Percentiles rank a stretch among this genome's conserved stretches.
These are phyloP conservation scores for Caretta caretta DNA, from an alignment of 2,113 vertebrate genomes.

Conservation along the genomic window DNA sequence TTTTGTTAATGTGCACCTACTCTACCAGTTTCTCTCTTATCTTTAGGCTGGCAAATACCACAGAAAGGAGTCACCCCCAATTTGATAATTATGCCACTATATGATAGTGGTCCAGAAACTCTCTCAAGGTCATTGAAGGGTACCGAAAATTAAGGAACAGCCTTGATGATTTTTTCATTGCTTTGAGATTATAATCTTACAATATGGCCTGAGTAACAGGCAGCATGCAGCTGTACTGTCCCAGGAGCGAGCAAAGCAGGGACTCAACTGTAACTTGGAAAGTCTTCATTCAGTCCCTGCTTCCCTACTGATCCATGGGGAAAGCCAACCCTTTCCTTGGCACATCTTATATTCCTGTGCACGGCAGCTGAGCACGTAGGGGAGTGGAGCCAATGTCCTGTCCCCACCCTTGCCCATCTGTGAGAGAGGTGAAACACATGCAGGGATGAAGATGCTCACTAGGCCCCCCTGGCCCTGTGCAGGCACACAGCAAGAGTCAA, in stretches of 20 bases:
- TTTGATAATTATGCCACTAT: background rate
- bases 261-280: background rate
- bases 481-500: background rate
- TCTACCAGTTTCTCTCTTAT: background rate
- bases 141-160: background rate
- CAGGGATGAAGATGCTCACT: background rate
- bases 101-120: background rate
- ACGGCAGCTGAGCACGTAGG: background rate
- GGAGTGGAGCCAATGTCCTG: background rate
- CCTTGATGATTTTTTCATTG: background rate
- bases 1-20: background rate
- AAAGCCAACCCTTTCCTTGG: background rate
- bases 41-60: background rate
- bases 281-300: background rate
- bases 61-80: background rate
- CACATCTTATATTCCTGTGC: background rate
- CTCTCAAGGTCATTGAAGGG: background rate
- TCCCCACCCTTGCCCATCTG: background rate
- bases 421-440: background rate
- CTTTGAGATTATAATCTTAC: background rate
- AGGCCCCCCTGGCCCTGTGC: background rate
- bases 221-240: background rate
- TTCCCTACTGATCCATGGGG: background rate
- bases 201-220: background rate
- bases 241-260: constrained; percentile 3